phyloP scores from a whole-genome alignment of 23 tunicate genomes.

The Clavelina lepadiformis region DNA sequence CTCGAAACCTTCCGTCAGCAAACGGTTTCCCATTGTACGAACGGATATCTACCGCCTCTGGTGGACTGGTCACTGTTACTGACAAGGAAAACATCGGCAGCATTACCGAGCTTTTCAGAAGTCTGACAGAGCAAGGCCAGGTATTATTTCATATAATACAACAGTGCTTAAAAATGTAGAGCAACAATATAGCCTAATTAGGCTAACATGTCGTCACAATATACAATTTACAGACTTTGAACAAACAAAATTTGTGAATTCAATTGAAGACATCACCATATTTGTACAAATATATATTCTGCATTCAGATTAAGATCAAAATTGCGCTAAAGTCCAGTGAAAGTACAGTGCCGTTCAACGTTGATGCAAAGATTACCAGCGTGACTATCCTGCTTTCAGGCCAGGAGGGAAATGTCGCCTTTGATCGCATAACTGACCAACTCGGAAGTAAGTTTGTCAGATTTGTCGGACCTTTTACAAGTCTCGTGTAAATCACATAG shows the following conservation, averaged over 20 bases:
- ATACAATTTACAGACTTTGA: too few relatives aligned
- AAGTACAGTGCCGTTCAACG: background rate
- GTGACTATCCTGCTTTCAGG: slow-evolving; percentile 27
- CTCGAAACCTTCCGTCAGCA: slow-evolving; percentile 10
- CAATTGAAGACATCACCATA: too few relatives aligned
- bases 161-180: too few relatives aligned
- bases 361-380: slow-evolving; percentile 16
- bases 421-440: too few relatives aligned
- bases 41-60: slow-evolving; percentile 30
- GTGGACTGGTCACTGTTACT: slow-evolving; percentile 54
- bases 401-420: background rate
- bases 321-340: slow-evolving; percentile 2
- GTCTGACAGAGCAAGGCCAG: slow-evolving; percentile 73
- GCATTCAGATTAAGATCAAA: background rate
- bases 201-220: too few relatives aligned
- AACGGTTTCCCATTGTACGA: slow-evolving; percentile 37
- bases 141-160: too few relatives aligned
- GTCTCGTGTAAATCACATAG: too few relatives aligned
- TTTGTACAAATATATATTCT: background rate
- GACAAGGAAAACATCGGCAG: slow-evolving; percentile 27
- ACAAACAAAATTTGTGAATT: too few relatives aligned
- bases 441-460: too few relatives aligned
- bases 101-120: slow-evolving; percentile 44
- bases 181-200: too few relatives aligned
- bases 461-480: too few relatives aligned